These are phyloP conservation scores for Cebus imitator DNA, from an alignment of 2,113 vertebrate species.

Conservation along the genomic window DNA sequence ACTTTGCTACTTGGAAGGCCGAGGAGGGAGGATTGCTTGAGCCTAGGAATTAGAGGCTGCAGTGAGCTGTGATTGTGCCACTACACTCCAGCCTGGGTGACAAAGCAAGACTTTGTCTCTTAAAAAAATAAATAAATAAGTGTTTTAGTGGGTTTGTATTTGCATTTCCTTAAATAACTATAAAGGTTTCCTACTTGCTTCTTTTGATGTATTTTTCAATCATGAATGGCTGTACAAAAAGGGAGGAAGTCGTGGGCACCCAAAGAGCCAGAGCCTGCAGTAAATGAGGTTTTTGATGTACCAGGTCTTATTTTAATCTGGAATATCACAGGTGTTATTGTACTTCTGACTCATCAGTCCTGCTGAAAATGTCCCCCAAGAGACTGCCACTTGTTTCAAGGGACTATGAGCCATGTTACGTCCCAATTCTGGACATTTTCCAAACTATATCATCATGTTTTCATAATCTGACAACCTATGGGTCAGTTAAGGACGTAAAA, in stretches of 20 bases:
- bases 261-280: background rate
- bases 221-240: background rate
- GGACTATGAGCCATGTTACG: background rate
- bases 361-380: background rate
- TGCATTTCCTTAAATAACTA: background rate
- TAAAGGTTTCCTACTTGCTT: background rate
- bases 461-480: background rate
- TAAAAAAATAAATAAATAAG: background rate
- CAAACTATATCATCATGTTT: background rate
- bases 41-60: background rate
- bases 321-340: background rate
- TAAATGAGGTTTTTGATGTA: background rate
- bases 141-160: background rate
- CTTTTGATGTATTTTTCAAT: background rate
- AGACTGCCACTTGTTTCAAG: background rate
- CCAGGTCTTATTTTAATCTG: background rate
- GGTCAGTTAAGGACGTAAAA: background rate
- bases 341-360: background rate
- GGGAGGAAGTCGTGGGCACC: background rate
- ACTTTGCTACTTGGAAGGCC: background rate
- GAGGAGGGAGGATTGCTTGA: background rate
- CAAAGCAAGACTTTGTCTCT: background rate
- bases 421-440: background rate
- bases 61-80: background rate
- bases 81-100: background rate